A percentile compares a stretch with the other conserved stretches of the same genome.
phyloP scores from a whole-genome alignment of 2,113 vertebrate genomes.

The Eubucco bourcierii region DNA sequence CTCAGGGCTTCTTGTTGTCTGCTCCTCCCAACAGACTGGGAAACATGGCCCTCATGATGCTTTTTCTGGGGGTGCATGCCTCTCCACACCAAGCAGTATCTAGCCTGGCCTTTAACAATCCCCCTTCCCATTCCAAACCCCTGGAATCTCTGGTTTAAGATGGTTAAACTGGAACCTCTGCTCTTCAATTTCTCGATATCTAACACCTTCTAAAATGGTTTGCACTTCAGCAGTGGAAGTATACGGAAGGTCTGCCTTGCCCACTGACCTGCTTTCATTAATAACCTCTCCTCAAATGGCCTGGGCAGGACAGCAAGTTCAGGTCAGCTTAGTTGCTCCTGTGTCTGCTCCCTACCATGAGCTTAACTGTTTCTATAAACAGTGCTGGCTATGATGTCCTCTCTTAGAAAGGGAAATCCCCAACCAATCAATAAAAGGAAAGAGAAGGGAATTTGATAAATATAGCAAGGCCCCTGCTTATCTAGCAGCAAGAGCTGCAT shows the following conservation, averaged over 20 bases:
- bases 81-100: not conserved
- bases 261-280: not conserved
- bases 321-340: conserved; percentile 18
- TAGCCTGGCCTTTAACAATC: not conserved
- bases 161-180: not conserved
- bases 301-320: not conserved
- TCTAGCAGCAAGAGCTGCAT: not conserved
- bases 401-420: conserved; percentile 40
- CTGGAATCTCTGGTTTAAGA: not conserved
- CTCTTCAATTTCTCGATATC: not conserved
- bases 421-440: conserved; percentile 1
- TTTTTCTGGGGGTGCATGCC: not conserved
- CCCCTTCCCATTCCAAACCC: not conserved
- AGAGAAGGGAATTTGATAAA: not conserved
- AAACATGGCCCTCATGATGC: not conserved
- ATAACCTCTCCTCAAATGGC: not conserved
- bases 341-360: not conserved
- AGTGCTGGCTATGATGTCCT: not conserved
- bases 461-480: conserved; percentile 1
- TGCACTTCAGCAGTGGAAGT: not conserved
- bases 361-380: conserved; percentile 29
- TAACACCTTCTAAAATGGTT: not conserved
- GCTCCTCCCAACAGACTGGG: not conserved
- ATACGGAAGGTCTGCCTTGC: not conserved
- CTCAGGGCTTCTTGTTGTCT: not conserved